Conservation (phyloP, 2,113 vertebrate species). For the Phrynosoma platyrhinos region DNA sequence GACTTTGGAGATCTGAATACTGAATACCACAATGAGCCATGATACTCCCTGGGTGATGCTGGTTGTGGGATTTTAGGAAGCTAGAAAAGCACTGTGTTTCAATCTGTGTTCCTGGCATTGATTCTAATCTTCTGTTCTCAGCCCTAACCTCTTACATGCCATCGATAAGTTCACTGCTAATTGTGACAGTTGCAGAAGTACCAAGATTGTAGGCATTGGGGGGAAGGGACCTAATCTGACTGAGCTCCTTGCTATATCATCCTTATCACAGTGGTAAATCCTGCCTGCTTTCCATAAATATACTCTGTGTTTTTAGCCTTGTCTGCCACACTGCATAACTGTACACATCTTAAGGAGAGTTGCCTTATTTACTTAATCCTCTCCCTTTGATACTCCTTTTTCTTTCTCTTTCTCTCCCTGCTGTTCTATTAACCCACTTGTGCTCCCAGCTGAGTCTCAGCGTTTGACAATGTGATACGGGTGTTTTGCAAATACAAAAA, state of each 20-base stretch:
- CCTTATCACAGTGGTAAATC: background rate
- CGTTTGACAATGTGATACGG: background rate
- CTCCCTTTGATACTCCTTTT: background rate
- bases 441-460: background rate
- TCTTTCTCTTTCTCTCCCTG: slow-evolving; percentile 5
- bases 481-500: slow-evolving; percentile 20
- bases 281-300: background rate
- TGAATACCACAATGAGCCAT: no score
- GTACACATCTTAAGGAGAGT: background rate
- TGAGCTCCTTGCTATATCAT: background rate
- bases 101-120: no score
- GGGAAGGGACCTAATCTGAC: background rate
- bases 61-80: no score
- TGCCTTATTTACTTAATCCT: slow-evolving; percentile 45
- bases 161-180: no score
- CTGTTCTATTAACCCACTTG: background rate
- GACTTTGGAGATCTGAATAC: no score
- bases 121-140: background rate
- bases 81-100: no score
- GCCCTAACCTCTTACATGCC: background rate
- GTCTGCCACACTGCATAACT: background rate
- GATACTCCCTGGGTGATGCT: no score
- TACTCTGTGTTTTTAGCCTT: background rate
- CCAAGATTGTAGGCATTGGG: background rate
- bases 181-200: background rate